Conservation (phyloP, 2,797 vertebrate species). For the Lagorchestes hirsutus region DNA sequence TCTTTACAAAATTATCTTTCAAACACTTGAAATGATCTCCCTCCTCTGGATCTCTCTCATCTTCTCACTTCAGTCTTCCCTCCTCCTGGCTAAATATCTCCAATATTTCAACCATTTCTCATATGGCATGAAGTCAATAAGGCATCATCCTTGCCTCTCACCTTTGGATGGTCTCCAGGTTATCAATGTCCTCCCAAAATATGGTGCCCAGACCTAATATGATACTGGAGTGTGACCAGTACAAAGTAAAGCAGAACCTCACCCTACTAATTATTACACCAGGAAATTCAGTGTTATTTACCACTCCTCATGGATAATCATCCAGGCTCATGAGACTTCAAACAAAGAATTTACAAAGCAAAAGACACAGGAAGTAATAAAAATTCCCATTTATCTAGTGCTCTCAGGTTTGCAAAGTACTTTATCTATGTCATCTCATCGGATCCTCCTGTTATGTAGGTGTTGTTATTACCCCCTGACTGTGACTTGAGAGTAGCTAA, state of each 20-base stretch:
- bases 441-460: not conserved
- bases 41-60: not conserved
- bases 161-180: not conserved
- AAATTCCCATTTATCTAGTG: not conserved
- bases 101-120: not conserved
- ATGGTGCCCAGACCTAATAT: not conserved
- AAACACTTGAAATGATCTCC: not conserved
- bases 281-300: not conserved
- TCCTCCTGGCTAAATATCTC: not conserved
- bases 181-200: not conserved
- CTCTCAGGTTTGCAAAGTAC: not conserved
- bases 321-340: not conserved
- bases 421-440: not conserved
- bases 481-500: not conserved
- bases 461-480: not conserved
- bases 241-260: not conserved
- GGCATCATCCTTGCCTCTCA: not conserved
- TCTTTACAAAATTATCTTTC: not conserved
- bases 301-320: not conserved
- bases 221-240: not conserved
- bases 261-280: not conserved
- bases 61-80: not conserved
- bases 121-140: not conserved
- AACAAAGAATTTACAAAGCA: not conserved
- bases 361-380: not conserved